A percentile compares a stretch with the other conserved stretches of the same genome.
phyloP scores from a whole-genome alignment of 2,113 vertebrate genomes.

The Desmodus rotundus region DNA sequence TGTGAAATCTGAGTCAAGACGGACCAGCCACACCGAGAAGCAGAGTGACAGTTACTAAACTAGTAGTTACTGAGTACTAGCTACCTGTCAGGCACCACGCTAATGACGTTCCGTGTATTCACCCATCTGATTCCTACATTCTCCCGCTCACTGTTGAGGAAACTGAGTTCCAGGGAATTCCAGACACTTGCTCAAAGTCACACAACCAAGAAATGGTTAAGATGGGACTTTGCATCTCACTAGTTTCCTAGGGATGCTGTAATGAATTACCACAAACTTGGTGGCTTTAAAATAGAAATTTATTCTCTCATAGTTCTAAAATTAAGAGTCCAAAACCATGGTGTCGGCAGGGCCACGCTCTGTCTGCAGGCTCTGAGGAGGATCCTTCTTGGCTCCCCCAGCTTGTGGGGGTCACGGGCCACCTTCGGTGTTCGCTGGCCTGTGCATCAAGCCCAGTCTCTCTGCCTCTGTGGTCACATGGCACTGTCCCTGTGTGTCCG shows the following conservation, averaged over 20 bases:
- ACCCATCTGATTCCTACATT: not conserved
- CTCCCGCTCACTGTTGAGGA: not conserved
- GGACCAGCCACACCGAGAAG: not conserved
- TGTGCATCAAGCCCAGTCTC: not conserved
- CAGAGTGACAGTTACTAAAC: not conserved
- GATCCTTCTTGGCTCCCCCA: not conserved
- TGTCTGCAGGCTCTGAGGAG: not conserved
- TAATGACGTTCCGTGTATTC: too few species aligned
- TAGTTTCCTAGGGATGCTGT: not conserved
- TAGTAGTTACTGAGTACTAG: not conserved
- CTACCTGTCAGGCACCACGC: not conserved
- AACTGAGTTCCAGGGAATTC: not conserved
- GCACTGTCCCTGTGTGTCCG: not conserved
- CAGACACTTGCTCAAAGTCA: not conserved
- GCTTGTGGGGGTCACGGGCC: too few species aligned
- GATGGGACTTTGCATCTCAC: not conserved
- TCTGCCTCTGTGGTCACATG: not conserved
- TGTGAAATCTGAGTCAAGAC: not conserved
- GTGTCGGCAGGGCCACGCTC: fast-evolving
- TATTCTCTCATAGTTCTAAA: not conserved
- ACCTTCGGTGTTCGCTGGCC: too few species aligned
- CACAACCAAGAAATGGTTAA: not conserved
- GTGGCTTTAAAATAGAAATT: not conserved
- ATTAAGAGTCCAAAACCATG: not conserved
- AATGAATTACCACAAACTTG: not conserved